A percentile compares a stretch with the other conserved stretches of the same genome.
Evolutionary conservation across 2,113 vertebrate genomes (phyloP).

Genomic region (Hyperoodon ampullatus): DNA sequence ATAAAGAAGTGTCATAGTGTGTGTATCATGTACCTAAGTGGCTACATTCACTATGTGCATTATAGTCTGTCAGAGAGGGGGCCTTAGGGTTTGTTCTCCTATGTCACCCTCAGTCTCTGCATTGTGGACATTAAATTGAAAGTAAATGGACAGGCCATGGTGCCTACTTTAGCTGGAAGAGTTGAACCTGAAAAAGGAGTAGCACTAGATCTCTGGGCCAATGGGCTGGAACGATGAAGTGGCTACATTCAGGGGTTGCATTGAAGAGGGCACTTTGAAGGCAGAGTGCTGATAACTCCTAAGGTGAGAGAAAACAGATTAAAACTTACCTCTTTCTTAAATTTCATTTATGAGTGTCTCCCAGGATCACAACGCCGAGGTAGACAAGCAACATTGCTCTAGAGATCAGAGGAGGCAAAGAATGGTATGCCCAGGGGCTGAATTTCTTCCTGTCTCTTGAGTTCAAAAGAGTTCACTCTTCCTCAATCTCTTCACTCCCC

Average conservation of each 20-base stretch:
- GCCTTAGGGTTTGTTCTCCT: background rate
- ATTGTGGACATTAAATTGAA: background rate
- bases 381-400: background rate
- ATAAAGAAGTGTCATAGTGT: fast-evolving
- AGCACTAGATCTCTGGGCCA: no score
- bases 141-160: background rate
- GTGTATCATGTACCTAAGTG: no score
- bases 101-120: background rate
- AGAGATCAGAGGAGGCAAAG: background rate
- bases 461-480: background rate
- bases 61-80: background rate
- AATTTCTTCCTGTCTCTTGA: background rate
- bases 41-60: background rate
- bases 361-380: background rate
- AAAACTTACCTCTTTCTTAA: background rate
- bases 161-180: background rate
- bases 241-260: background rate
- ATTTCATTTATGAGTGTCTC: background rate
- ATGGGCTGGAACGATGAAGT: fast-evolving
- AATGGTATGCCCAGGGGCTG: background rate
- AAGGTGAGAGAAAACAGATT: background rate
- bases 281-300: background rate
- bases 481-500: background rate
- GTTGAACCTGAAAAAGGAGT: background rate
- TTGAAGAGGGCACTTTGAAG: fast-evolving